These are phyloP conservation scores for Odontomachus brunneus DNA, from an alignment of 1,140 invertebrate genomes.

Conservation along the genomic window DNA sequence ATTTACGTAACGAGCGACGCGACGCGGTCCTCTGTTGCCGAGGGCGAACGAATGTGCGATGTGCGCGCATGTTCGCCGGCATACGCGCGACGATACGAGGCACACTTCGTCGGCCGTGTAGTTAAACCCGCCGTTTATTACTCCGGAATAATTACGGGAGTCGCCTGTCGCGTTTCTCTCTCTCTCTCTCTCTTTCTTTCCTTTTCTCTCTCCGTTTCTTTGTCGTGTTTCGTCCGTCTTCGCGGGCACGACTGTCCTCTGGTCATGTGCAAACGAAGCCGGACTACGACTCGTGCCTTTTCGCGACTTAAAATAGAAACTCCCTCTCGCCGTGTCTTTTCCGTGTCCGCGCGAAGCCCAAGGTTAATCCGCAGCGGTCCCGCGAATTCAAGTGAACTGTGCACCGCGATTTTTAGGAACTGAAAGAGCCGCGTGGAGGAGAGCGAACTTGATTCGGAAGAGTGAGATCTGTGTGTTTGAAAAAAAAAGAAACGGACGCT, in stretches of 20 bases:
- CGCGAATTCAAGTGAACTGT: no score
- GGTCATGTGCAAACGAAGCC: no score
- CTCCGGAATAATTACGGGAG: conserved; percentile 12
- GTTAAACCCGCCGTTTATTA: conserved; percentile 23
- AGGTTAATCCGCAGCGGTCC: neutral
- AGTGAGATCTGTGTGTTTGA: no score
- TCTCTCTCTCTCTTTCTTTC: neutral
- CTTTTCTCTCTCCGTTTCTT: no score
- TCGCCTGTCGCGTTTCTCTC: conserved; percentile 5
- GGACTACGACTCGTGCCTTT: neutral
- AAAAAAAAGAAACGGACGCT: no score
- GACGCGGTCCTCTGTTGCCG: conserved; percentile 9
- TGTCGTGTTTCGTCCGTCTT: no score
- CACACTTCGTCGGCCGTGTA: neutral
- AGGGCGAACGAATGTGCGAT: conserved; percentile 4
- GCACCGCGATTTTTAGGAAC: no score
- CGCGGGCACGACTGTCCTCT: no score
- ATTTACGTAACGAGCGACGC: conserved; percentile 30
- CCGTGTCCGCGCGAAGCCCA: neutral
- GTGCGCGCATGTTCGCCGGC: neutral
- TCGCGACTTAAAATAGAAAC: conserved; percentile 19
- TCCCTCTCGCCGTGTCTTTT: neutral
- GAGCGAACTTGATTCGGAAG: no score
- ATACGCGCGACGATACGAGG: neutral
- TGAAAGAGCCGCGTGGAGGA: no score